Percentiles rank a stretch among this genome's conserved stretches.
phyloP scores from a whole-genome alignment of 1,140 invertebrate genomes.

The Caligus rogercresseyi region DNA sequence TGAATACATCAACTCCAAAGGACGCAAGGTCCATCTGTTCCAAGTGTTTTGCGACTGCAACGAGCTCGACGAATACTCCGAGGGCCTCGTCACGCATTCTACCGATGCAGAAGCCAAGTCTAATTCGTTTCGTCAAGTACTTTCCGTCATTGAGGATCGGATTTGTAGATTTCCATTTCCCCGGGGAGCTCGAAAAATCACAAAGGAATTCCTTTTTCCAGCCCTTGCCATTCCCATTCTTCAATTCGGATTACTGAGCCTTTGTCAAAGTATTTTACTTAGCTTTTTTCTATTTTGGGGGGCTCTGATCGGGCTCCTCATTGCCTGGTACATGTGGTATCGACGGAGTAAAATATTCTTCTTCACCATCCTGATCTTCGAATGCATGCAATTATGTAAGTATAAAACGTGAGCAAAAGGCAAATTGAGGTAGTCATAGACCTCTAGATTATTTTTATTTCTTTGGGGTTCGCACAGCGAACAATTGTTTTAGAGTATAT shows the following conservation, averaged over 20 bases:
- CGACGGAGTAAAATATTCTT: background rate
- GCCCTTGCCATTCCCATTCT: background rate
- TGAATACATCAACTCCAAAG: background rate
- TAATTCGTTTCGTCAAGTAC: background rate
- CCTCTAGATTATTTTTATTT: too few species aligned
- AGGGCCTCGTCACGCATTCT: background rate
- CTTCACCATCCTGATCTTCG: background rate
- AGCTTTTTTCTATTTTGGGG: background rate
- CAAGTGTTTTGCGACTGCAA: background rate
- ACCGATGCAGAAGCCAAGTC: background rate
- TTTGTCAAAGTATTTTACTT: background rate
- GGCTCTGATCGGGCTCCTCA: background rate
- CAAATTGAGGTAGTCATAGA: too few species aligned
- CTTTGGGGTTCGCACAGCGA: too few species aligned
- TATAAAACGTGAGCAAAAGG: too few species aligned
- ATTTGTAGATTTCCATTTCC: background rate
- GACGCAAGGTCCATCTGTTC: background rate
- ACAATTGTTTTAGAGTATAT: too few species aligned
- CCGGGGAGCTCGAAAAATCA: background rate
- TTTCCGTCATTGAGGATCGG: background rate
- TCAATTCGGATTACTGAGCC: background rate
- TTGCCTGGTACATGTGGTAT: background rate
- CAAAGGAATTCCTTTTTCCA: background rate
- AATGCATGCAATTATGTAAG: background rate
- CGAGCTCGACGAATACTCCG: background rate